A percentile compares a stretch with the other conserved stretches of the same genome.
These are phyloP conservation scores for Sympetrum striolatum DNA, from an alignment of 2,888 invertebrate genomes.

Conservation along the genomic window DNA sequence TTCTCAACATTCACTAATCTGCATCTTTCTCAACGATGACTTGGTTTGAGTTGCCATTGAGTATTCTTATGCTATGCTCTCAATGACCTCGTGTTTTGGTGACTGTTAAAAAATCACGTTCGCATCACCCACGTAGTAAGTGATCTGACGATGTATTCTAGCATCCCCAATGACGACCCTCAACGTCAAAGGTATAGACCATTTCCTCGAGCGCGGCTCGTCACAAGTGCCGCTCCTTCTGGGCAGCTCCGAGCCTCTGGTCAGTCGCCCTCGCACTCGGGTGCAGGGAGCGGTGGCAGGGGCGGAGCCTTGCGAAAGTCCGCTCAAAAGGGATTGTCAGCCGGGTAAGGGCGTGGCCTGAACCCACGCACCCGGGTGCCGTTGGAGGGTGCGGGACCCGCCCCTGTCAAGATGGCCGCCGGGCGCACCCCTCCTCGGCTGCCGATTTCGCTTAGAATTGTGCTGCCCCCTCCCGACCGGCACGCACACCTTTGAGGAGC, in stretches of 20 bases:
- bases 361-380: slow-evolving; percentile 41
- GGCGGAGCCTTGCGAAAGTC: background rate
- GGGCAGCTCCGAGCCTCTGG: background rate
- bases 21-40: too few relatives aligned
- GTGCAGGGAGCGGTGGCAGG: background rate
- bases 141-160: too few relatives aligned
- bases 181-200: background rate
- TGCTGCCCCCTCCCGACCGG: background rate
- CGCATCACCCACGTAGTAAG: too few relatives aligned
- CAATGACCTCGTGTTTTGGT: too few relatives aligned
- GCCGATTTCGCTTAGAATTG: background rate
- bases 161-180: background rate
- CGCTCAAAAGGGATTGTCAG: background rate
- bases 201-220: background rate
- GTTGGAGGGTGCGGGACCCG: slow-evolving; percentile 41
- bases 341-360: slow-evolving; percentile 12
- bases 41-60: too few relatives aligned
- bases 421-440: background rate
- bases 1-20: too few relatives aligned
- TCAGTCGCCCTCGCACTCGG: background rate
- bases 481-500: background rate
- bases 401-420: slow-evolving; percentile 39
- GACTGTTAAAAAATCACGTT: too few relatives aligned
- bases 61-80: too few relatives aligned
- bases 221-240: background rate